phyloP scores from a whole-genome alignment of 2,797 vertebrate species.

The Dermochelys coriacea region DNA sequence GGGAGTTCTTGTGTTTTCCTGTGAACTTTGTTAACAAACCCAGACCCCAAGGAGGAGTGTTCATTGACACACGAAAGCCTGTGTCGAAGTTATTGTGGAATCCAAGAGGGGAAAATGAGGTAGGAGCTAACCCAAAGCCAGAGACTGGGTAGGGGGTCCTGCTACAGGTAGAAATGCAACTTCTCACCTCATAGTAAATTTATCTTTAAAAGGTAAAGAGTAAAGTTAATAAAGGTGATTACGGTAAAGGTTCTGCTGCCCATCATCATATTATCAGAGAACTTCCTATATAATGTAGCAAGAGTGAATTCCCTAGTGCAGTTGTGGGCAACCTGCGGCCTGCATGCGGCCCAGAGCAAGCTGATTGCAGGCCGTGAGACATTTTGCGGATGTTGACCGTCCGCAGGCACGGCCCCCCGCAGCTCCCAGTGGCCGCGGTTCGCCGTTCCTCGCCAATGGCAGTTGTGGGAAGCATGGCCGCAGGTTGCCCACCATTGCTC shows the following conservation, averaged over 20 bases:
- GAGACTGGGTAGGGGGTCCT: background rate
- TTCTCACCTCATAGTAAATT: background rate
- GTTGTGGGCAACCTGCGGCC: no score
- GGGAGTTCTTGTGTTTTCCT: background rate
- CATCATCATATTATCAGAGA: no score
- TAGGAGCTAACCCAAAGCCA: background rate
- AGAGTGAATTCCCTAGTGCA: background rate
- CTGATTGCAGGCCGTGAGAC: no score
- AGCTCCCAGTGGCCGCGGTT: no score
- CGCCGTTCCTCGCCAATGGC: no score
- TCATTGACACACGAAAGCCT: background rate
- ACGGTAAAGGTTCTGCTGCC: background rate
- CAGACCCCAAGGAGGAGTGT: background rate
- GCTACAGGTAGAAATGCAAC: background rate
- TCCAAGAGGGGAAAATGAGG: background rate
- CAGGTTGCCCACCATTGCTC: no score
- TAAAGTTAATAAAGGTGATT: background rate
- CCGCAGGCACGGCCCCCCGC: no score
- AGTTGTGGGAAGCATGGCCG: no score
- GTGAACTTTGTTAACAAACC: background rate
- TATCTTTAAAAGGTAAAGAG: background rate
- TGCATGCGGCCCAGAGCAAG: no score
- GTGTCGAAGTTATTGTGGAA: background rate
- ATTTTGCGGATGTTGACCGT: no score
- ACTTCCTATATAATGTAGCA: background rate